phyloP scores from a whole-genome alignment of 2,797 vertebrate species.

The Synanceia verrucosa region DNA sequence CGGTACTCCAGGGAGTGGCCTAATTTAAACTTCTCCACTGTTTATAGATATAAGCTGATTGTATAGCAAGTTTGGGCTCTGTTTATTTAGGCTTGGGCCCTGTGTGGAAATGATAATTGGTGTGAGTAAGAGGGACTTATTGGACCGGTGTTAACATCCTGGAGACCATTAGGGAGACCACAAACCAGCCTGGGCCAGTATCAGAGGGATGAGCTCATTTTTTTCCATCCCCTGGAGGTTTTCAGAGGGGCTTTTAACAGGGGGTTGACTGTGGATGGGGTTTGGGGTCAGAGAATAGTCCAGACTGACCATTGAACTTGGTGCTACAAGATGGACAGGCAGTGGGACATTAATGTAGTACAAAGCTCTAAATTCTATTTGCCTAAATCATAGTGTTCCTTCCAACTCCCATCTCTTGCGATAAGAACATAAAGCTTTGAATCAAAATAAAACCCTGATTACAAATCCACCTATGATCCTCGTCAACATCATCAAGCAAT shows the following conservation, averaged over 20 bases:
- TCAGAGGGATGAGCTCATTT: slow-evolving; percentile 67
- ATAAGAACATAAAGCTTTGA: neutral
- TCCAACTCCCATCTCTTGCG: neutral
- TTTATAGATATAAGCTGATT: slow-evolving; percentile 76
- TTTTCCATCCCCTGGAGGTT: slow-evolving; percentile 54
- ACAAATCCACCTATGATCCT: slow-evolving; percentile 11
- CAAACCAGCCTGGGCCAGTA: slow-evolving; percentile 44
- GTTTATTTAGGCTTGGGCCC: slow-evolving; percentile 73
- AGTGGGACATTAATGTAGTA: no score
- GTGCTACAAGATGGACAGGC: neutral
- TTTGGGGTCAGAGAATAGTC: slow-evolving; percentile 32
- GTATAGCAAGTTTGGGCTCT: slow-evolving; percentile 64
- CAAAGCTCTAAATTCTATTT: neutral
- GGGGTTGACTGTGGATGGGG: slow-evolving; percentile 20
- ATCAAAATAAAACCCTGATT: slow-evolving; percentile 13
- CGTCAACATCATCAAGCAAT: slow-evolving; percentile 41
- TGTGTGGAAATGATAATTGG: slow-evolving; percentile 71
- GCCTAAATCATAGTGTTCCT: neutral
- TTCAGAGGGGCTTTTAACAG: slow-evolving; percentile 11
- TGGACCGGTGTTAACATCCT: slow-evolving; percentile 65
- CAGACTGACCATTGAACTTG: slow-evolving; percentile 2
- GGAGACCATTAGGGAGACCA: slow-evolving; percentile 66
- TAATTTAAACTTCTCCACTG: slow-evolving; percentile 66
- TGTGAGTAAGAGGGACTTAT: slow-evolving; percentile 68
- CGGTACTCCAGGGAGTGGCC: slow-evolving; percentile 52